Evolutionary conservation across 2,797 vertebrate genomes (phyloP), one percentile per base, ranked within the genome.

Genomic region (Rhabdophis nuchalis): DNA sequence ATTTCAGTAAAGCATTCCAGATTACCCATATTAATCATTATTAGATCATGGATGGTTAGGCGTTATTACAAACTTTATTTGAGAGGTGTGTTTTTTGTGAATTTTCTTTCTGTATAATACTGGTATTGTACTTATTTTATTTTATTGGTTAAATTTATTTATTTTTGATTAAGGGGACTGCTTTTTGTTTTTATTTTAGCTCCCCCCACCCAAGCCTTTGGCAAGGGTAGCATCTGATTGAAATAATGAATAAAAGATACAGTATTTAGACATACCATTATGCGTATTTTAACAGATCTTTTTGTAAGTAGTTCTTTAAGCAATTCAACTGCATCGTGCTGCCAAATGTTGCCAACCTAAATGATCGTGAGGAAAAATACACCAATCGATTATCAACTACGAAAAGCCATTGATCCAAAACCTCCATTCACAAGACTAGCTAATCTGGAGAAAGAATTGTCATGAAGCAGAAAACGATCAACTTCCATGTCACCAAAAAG

Each of bases 261-360:
- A 82, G 72, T 82, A 5, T 88, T 91, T 32, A 85, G 61, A 36
- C 89, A 96, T 98, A 99, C 98, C 98, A 97, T 95, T 91, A 98
- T 91, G 29, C 97, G 94, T 95, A 99, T 87, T 88, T 96, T 95
- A 92, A 98, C 97, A 54, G 93, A 91, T 95, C 98, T 98, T 88
- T 97, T 97, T 87, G 97, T 94, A 93, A 99, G 96, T 50, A 98
- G 61, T 89, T 99, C 98, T 95, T 95, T 98, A 96, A 99, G 97
- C 58, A 98, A 97, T 89, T 97, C 96, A 91, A 99, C 94, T 6
- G 98, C 98, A 90, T 99, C 98, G 54, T n/a, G 92, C 95, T 99
- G 98, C 99, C 99, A 99, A 86, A 64, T 90, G 56, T 96, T 97
- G 52, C 98, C 99, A 41, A 98, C 95, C 99, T 99, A 77, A 90